Evolutionary conservation across 2,113 vertebrate genomes (phyloP), one percentile per base, ranked within the genome.

Genomic region (Platanista minor): DNA sequence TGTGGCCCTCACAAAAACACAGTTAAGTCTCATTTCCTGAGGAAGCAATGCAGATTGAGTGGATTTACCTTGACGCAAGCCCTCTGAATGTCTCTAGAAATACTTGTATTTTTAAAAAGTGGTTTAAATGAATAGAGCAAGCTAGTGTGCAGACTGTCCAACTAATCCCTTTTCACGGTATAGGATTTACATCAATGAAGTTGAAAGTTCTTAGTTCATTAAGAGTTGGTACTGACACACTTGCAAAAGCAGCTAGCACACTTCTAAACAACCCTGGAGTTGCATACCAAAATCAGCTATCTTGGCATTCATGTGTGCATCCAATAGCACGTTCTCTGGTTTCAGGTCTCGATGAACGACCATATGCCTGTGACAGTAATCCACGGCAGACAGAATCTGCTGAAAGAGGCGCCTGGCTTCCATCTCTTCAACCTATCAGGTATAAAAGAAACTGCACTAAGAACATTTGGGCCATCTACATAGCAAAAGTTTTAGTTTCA

Each of bases 281-380:
- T 91, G 98, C 99, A 39, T 99, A 99, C 99, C 99, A 88, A 99
- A 99, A 98, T 99, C 99, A 0, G 99, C 99, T 67, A 99, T 99
- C 99, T 99, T 99, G 90, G 99, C 99, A 36, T 99, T 99, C 99
- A 99, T 99, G 98, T 99, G 99, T 13, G 99, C 99, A 1, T 99
- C 99, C 98, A 99, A 98, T 87, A 99, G 98, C 77, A 99, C 99
- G 14, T 99, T 99, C 99, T 99, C 99, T 3, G 99, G 99, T 97
- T 99, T 99, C 98, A 99, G 99, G 98, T 99, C 99, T 97, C 99
- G 98, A 98, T 99, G 99, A 96, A 99, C 99, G 43, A 99, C 99
- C 99, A 99, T 99, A 97, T 99, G 99, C 96, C 99, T 98, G 97
- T 99, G 99, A 97, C 99, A 99, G 98, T 99, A 99, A 98, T 99